Percentiles rank a stretch among this genome's conserved stretches.
Evolutionary conservation across 2,113 vertebrate genomes (phyloP).

Genomic region (Hydrochoerus hydrochaeris): DNA sequence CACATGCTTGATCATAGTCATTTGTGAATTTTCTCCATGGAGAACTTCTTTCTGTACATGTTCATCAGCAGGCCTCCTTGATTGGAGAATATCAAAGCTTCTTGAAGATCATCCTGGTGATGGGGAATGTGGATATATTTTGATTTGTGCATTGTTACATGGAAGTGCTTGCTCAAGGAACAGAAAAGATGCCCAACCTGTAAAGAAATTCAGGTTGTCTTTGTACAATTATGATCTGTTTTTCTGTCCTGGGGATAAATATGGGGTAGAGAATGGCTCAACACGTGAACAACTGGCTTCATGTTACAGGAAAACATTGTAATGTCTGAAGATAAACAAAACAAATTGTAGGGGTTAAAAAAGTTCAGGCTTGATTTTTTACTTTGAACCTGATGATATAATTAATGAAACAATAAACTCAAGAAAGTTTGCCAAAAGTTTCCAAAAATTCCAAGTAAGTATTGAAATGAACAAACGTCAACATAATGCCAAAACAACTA

Average conservation of each 20-base stretch:
- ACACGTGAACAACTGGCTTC: background rate
- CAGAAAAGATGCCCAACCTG: background rate
- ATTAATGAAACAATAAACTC: background rate
- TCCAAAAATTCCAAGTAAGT: constrained; percentile 2
- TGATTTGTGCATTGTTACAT: background rate
- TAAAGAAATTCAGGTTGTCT: background rate
- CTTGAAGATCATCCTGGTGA: background rate
- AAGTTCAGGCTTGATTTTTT: background rate
- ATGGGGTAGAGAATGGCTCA: background rate
- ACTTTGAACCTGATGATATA: constrained; percentile 28
- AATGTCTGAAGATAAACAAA: background rate
- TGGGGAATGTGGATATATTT: background rate
- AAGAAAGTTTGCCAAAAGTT: constrained; percentile 3
- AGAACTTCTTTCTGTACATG: background rate
- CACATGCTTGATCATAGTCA: background rate
- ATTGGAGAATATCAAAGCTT: background rate
- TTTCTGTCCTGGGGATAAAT: constrained; percentile 20
- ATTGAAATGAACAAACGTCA: background rate
- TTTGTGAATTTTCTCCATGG: background rate
- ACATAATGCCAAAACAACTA: background rate
- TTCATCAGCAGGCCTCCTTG: background rate
- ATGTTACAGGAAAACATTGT: background rate
- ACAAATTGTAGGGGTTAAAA: background rate
- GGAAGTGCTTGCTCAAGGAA: background rate
- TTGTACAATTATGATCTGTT: background rate